Evolutionary conservation across 2,888 invertebrate genomes (phyloP).

Genomic region (Linyphia triangularis): DNA sequence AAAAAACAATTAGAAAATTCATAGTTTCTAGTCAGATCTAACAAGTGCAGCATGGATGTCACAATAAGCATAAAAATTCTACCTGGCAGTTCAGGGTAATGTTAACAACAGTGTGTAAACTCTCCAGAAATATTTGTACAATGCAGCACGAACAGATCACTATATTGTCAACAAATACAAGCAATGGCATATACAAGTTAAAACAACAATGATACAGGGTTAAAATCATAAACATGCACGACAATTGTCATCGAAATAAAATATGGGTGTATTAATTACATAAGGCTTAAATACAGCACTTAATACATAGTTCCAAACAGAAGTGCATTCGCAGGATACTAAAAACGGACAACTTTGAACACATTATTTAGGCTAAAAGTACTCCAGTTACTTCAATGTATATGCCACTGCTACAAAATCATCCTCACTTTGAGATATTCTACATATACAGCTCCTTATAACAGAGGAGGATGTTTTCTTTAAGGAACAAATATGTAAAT

Average conservation of each 20-base stretch:
- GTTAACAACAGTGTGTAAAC: slow-evolving; percentile 67
- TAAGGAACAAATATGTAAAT: slow-evolving; percentile 64
- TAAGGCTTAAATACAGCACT: not conserved
- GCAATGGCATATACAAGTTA: slow-evolving; percentile 54
- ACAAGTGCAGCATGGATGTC: slow-evolving; percentile 66
- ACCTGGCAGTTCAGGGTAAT: slow-evolving; percentile 64
- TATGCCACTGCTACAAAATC: slow-evolving; percentile 42
- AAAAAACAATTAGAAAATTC: slow-evolving; percentile 3
- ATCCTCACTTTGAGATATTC: slow-evolving; percentile 25
- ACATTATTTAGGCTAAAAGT: slow-evolving; percentile 6
- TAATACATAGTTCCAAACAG: not conserved
- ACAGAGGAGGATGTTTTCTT: slow-evolving; percentile 29
- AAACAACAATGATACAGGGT: slow-evolving; percentile 7
- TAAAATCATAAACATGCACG: slow-evolving; percentile 18
- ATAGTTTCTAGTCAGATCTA: slow-evolving; percentile 67
- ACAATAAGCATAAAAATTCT: slow-evolving; percentile 68
- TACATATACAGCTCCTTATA: slow-evolving; percentile 49
- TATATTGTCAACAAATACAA: slow-evolving; percentile 61
- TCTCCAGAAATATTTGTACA: slow-evolving; percentile 70
- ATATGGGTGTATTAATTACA: not conserved
- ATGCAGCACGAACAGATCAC: slow-evolving; percentile 64
- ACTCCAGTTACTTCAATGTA: slow-evolving; percentile 38
- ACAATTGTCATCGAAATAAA: not conserved
- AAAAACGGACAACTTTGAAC: slow-evolving; percentile 1
- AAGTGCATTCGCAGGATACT: not conserved